phyloP scores from a whole-genome alignment of 2,113 vertebrate species.

The Trichomycterus rosablanca region DNA sequence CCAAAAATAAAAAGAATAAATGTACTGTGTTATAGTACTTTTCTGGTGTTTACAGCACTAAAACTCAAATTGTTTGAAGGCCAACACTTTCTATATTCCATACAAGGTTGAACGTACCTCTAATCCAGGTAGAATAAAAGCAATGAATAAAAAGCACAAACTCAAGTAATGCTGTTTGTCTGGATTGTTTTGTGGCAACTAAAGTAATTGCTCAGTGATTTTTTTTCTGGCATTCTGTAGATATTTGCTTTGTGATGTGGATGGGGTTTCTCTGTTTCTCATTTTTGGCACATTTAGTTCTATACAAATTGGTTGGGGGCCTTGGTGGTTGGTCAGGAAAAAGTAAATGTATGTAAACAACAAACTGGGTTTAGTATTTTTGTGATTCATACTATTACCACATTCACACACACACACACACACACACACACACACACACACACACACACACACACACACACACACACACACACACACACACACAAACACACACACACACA shows the following conservation, averaged over 20 bases:
- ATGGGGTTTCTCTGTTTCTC: slow-evolving; percentile 22
- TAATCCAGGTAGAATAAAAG: too few species aligned
- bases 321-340: slow-evolving; percentile 35
- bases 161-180: too few species aligned
- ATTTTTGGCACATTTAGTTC: slow-evolving; percentile 14
- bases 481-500: slow-evolving; percentile 28
- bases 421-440: slow-evolving; percentile 42
- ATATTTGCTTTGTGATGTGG: slow-evolving; percentile 35
- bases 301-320: slow-evolving; percentile 49
- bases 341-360: slow-evolving; percentile 61
- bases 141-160: too few species aligned
- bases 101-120: too few species aligned
- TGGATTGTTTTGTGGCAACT: slow-evolving; percentile 3
- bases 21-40: too few species aligned
- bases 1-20: too few species aligned
- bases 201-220: slow-evolving; percentile 15
- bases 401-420: slow-evolving; percentile 45
- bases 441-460: slow-evolving; percentile 28
- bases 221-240: slow-evolving; percentile 33
- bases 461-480: slow-evolving; percentile 38
- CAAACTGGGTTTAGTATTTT: slow-evolving; percentile 69
- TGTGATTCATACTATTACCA: slow-evolving; percentile 62
- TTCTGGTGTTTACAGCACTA: too few species aligned
- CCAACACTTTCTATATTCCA: too few species aligned
- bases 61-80: too few species aligned